These are phyloP conservation scores for Pelusios castaneus DNA, from an alignment of 2,113 vertebrate species.

Conservation along the genomic window DNA sequence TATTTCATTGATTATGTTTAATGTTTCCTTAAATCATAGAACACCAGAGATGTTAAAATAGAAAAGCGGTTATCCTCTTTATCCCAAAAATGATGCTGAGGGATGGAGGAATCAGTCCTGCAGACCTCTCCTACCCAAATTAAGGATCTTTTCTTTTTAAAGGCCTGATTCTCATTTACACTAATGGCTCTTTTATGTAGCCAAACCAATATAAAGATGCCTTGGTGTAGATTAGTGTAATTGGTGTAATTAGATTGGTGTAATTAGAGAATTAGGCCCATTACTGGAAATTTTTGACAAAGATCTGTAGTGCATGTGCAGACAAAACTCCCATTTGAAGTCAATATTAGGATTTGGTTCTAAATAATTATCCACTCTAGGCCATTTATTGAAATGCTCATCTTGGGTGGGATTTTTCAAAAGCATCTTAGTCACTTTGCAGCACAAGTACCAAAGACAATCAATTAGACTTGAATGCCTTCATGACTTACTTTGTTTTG, in stretches of 20 bases:
- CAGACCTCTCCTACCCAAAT: background rate
- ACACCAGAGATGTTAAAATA: background rate
- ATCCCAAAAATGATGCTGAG: background rate
- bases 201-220: background rate
- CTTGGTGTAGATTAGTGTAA: background rate
- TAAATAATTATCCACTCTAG: background rate
- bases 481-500: background rate
- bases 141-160: background rate
- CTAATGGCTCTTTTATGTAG: background rate
- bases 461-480: background rate
- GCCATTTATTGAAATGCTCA: background rate
- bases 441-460: background rate
- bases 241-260: too few relatives aligned
- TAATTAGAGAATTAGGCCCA: background rate
- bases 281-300: background rate
- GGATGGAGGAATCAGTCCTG: background rate
- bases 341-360: background rate
- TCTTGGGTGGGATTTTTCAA: background rate
- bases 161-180: background rate
- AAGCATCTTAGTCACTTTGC: background rate
- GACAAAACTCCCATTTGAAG: background rate
- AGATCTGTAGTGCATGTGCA: background rate
- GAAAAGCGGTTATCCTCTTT: background rate
- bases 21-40: background rate
- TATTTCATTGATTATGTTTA: background rate